Base-by-base conservation (phyloP, 2,888 invertebrate genomes). In the Tenthredo amoena region DNA sequence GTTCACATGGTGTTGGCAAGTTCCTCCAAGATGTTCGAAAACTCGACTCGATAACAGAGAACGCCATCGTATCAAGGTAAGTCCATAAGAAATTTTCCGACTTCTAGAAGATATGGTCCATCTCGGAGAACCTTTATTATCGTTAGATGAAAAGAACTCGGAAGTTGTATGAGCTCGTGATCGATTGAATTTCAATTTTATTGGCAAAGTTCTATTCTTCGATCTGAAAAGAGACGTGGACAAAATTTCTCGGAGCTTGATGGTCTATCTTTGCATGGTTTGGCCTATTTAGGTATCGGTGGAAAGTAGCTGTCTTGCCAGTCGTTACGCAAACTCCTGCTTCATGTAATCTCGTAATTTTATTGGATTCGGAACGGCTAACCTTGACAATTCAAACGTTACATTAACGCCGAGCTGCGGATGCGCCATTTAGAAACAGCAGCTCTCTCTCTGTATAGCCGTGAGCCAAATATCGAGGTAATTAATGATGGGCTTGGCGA, bases 11-110 rank as follows among this genome's bases (percentile, higher is more conserved):
- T 98, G 98, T 91, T 94, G 97, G 90, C 95, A 96, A 87, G 95
- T 97, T 90, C 97, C 97, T 7, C 97, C 97, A n/a, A 94, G 97
- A 87, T 98, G 98, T 91, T 96, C 97, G 72, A 95, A 95, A 90
- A 97, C 96, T 93, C 96, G 94, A 90, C 96, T 96, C 15, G 96
- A 96, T 93, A 95, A 96, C 94, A 95, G 96, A 88, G 96, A 96
- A 90, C 95, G 96, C 87, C 96, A 96, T 90, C 95, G 95, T 91
- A 94, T 96, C 86, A 96, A 96, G 95, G 97, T 97, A 93, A 94
- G 94, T 94, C 55, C 74, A 47, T 12, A 43, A 43, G 12, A 43
- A 10, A 10, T 43, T 43, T 47, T 40, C 40, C 40, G 10, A 10
- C 10, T 40, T 40, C 40, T 40, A 1, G 40, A 9, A 40, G 40